A percentile compares a stretch with the other conserved stretches of the same genome.
Conservation (phyloP, 2,797 vertebrate genomes). For the Falco naumanni region DNA sequence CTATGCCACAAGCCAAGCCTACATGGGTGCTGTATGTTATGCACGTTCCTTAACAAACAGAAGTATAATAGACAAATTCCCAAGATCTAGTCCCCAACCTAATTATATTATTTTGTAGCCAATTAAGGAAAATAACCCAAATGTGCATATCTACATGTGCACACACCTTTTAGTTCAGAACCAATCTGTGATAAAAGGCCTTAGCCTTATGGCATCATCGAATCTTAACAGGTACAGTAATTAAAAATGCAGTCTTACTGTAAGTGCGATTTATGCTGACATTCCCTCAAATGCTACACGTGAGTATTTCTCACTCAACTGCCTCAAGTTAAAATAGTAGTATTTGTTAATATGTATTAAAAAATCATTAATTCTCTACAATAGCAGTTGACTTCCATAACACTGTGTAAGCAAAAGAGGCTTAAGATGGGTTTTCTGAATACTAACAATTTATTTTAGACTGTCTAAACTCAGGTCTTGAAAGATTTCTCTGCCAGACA, state of each 20-base stretch:
- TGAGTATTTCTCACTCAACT: neutral
- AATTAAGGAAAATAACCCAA: neutral
- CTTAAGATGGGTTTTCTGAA: no score
- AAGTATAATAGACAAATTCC: neutral
- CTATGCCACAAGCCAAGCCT: neutral
- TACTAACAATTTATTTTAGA: no score
- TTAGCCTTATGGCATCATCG: neutral
- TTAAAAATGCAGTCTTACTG: neutral
- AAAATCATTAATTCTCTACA: no score
- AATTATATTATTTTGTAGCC: neutral
- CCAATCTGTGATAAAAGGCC: neutral
- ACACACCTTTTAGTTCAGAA: neutral
- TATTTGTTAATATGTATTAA: no score
- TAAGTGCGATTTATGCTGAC: neutral
- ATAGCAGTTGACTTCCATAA: no score
- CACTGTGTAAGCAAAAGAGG: no score
- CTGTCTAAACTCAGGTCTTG: no score
- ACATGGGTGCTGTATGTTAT: neutral
- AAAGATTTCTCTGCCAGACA: no score
- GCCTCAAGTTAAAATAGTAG: neutral
- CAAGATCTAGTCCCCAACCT: neutral
- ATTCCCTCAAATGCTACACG: conserved; percentile 17
- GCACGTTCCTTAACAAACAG: neutral
- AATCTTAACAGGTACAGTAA: neutral
- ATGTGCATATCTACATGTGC: neutral